These are phyloP conservation scores for Cheilosia vulpina DNA, from an alignment of 2,888 invertebrate species.

Conservation along the genomic window DNA sequence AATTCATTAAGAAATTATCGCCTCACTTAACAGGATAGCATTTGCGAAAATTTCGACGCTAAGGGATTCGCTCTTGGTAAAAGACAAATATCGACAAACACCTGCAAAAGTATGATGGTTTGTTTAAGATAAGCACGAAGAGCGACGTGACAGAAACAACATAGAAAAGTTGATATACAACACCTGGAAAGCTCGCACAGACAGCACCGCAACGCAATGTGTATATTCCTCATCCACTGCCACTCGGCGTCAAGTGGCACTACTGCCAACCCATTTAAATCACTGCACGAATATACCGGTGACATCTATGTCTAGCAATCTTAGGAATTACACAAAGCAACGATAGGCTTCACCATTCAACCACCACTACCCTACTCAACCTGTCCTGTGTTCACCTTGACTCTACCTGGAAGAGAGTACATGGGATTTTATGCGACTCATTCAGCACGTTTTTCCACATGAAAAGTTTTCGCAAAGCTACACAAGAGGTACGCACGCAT, in stretches of 20 bases:
- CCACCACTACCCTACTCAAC: neutral
- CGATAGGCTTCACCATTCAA: conserved; percentile 12
- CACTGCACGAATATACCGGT: conserved; percentile 28
- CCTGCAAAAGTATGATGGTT: neutral
- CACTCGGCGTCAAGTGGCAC: neutral
- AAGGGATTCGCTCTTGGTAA: neutral
- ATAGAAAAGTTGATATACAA: conserved; percentile 4
- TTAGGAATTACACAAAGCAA: conserved; percentile 27
- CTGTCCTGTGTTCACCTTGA: conserved; percentile 9
- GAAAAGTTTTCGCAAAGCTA: conserved; percentile 55
- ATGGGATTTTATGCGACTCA: conserved; percentile 59
- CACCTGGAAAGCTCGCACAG: neutral
- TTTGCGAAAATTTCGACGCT: conserved; percentile 10
- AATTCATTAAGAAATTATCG: conserved; percentile 21
- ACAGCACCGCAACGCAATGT: neutral
- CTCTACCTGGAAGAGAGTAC: conserved; percentile 38
- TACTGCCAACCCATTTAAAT: conserved; percentile 55
- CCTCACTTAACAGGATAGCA: conserved; percentile 2
- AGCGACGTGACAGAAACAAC: conserved; percentile 8
- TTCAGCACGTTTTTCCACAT: conserved; percentile 66
- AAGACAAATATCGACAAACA: neutral
- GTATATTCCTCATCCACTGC: conserved; percentile 13
- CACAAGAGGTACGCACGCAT: conserved; percentile 46
- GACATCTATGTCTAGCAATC: conserved; percentile 21
- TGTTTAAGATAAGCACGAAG: conserved; percentile 7